Percentiles rank a stretch among this genome's conserved stretches.
Evolutionary conservation across 1,140 invertebrate species (phyloP).

Genomic region (Andrena cerasifolii): DNA sequence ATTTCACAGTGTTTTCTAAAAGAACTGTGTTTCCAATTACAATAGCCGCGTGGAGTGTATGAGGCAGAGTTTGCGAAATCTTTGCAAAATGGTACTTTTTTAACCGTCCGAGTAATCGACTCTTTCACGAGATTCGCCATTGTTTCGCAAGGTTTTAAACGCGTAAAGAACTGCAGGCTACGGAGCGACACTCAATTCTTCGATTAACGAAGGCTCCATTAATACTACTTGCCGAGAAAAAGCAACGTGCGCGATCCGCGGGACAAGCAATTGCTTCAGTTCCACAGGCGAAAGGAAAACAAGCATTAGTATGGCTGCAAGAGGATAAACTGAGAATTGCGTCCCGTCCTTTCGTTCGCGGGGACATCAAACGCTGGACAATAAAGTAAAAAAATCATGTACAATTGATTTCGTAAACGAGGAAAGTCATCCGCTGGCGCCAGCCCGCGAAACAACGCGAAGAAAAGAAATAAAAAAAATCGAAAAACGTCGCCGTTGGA

Average conservation of each 20-base stretch:
- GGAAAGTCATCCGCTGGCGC: neutral
- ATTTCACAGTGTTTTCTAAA: no score
- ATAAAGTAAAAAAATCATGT: no score
- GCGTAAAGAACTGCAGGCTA: neutral
- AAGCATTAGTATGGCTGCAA: neutral
- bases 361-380: slow-evolving; percentile 10
- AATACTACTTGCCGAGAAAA: neutral
- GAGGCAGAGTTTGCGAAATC: no score
- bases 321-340: neutral
- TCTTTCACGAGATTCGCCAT: no score
- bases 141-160: no score
- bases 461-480: neutral
- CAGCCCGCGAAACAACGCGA: slow-evolving; percentile 13
- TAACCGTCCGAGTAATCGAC: no score
- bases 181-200: neutral
- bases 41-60: no score
- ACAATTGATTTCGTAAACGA: slow-evolving; percentile 8
- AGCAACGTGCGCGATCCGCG: neutral
- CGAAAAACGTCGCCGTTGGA: neutral
- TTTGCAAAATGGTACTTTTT: no score
- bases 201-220: neutral
- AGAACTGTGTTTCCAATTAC: no score
- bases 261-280: neutral
- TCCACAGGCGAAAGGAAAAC: neutral
- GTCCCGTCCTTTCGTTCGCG: slow-evolving; percentile 11